phyloP scores from a whole-genome alignment of 1,140 invertebrate genomes.

The Leptonema lineaticorne region DNA sequence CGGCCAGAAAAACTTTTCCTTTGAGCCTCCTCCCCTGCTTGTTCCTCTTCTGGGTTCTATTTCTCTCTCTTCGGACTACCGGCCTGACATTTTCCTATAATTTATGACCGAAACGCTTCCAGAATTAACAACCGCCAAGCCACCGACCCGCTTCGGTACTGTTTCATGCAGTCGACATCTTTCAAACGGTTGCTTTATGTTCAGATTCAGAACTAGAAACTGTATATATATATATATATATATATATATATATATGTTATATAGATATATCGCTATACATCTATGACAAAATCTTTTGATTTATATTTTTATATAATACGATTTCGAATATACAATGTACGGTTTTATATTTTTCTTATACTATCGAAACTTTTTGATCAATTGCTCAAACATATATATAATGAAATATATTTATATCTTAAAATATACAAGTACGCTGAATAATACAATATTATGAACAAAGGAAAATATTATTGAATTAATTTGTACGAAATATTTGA shows the following conservation, averaged over 20 bases:
- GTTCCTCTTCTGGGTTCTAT: constrained; percentile 20
- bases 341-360: background rate
- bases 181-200: constrained; percentile 33
- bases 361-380: background rate
- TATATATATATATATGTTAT: background rate
- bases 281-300: background rate
- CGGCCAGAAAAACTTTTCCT: constrained; percentile 39
- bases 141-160: background rate
- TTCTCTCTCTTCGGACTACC: constrained; percentile 11
- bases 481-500: too few relatives aligned
- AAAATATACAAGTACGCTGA: too few relatives aligned
- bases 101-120: constrained; percentile 37
- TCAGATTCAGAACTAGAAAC: constrained; percentile 12
- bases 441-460: too few relatives aligned
- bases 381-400: too few relatives aligned
- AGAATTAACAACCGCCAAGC: constrained; percentile 37
- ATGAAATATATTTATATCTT: too few relatives aligned
- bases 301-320: constrained; percentile 12
- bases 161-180: constrained; percentile 31
- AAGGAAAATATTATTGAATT: too few relatives aligned
- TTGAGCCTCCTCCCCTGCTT: constrained; percentile 23
- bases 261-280: too few relatives aligned
- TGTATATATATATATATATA: background rate
- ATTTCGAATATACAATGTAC: background rate
- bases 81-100: constrained; percentile 41